Evolutionary conservation across 2,888 invertebrate species (phyloP).

Genomic region (Ennomos fuscantarius): DNA sequence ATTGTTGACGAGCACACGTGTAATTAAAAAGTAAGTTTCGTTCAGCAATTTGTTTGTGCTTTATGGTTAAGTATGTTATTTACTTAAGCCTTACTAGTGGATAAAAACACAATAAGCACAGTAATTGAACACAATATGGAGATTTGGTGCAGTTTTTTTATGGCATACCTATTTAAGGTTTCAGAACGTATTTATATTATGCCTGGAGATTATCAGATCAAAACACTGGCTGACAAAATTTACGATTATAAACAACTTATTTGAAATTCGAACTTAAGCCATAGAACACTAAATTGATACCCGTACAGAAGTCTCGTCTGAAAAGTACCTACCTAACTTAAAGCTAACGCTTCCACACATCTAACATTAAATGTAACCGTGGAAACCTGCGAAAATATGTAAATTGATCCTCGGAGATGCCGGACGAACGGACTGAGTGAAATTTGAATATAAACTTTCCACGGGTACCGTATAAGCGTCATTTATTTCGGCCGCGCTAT

Average conservation of each 20-base stretch:
- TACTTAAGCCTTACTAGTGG: slow-evolving; percentile 6
- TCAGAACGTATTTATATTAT: too few species aligned
- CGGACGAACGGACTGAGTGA: slow-evolving; percentile 77
- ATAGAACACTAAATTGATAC: slow-evolving; percentile 17
- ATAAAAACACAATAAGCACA: not conserved
- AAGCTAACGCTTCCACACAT: slow-evolving; percentile 53
- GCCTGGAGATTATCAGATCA: too few species aligned
- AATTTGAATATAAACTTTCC: slow-evolving; percentile 84
- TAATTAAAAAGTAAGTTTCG: slow-evolving; percentile 42
- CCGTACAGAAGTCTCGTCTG: slow-evolving; percentile 12
- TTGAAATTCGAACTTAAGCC: slow-evolving; percentile 7
- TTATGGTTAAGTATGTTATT: too few species aligned
- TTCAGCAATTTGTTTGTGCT: slow-evolving; percentile 28
- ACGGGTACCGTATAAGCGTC: slow-evolving; percentile 76
- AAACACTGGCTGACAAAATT: too few species aligned
- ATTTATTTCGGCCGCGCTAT: slow-evolving; percentile 80
- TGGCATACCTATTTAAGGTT: too few species aligned
- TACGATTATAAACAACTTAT: not conserved
- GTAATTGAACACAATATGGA: too few species aligned
- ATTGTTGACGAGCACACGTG: slow-evolving; percentile 39
- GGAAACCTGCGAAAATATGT: slow-evolving; percentile 84
- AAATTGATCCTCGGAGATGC: slow-evolving; percentile 84
- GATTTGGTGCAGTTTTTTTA: too few species aligned
- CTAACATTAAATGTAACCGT: slow-evolving; percentile 72
- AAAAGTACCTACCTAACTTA: slow-evolving; percentile 19